A percentile compares a stretch with the other conserved stretches of the same genome.
Evolutionary conservation across 2,888 invertebrate species (phyloP).

Genomic region (Leptothorax acervorum): DNA sequence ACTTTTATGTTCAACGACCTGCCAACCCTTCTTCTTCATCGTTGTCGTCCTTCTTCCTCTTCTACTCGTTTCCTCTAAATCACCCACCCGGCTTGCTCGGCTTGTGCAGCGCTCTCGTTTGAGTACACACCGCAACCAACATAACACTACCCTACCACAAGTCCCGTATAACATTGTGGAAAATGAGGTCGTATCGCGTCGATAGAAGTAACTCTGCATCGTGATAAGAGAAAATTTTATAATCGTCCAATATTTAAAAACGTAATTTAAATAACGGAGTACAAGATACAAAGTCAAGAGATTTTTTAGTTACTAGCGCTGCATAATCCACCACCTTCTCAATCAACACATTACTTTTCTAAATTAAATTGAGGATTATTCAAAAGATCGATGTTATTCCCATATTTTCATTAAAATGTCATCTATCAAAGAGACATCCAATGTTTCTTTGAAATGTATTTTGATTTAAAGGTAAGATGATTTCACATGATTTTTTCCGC

Average conservation of each 20-base stretch:
- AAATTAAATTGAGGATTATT: not conserved
- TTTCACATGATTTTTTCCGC: conserved; percentile 32
- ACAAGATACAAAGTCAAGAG: not conserved
- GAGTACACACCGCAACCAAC: conserved; percentile 64
- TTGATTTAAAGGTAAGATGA: conserved; percentile 27
- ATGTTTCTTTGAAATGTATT: not conserved
- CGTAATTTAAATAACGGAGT: not conserved
- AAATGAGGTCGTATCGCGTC: conserved; percentile 44
- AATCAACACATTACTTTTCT: not conserved
- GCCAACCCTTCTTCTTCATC: conserved; percentile 60
- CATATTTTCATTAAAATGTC: not conserved
- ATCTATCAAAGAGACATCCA: not conserved
- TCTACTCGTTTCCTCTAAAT: conserved; percentile 65
- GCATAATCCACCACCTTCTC: not conserved
- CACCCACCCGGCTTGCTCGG: conserved; percentile 65
- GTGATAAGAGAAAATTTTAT: conserved; percentile 4
- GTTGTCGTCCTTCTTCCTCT: conserved; percentile 34
- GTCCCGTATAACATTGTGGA: conserved; percentile 31
- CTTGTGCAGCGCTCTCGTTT: conserved; percentile 68
- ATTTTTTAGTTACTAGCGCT: not conserved
- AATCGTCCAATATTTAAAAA: conserved; percentile 6
- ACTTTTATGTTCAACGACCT: conserved; percentile 76
- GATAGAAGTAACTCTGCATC: not conserved
- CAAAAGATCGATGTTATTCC: not conserved
- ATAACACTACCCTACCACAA: conserved; percentile 54